These are phyloP conservation scores for Heliothis subflexa DNA, from an alignment of 1,140 invertebrate species.

Conservation along the genomic window DNA sequence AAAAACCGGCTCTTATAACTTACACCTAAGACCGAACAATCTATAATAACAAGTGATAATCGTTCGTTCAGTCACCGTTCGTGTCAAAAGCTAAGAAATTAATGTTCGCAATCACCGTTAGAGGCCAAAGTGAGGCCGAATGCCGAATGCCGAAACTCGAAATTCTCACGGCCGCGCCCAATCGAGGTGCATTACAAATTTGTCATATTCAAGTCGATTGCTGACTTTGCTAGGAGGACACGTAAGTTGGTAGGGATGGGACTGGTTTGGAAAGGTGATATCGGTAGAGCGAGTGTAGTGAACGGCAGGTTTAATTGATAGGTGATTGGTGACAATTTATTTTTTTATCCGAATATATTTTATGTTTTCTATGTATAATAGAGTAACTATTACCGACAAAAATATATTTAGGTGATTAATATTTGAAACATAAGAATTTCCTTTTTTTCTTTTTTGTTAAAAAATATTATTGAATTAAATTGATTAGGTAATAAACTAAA, in stretches of 20 bases:
- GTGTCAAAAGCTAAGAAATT: conserved; percentile 74
- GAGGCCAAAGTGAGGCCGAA: conserved; percentile 58
- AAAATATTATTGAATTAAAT: no score
- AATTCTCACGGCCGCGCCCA: conserved; percentile 75
- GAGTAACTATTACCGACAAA: no score
- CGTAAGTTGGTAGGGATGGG: not conserved
- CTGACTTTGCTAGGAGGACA: not conserved
- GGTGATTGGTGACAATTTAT: no score
- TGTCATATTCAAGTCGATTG: conserved; percentile 71
- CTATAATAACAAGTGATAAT: conserved; percentile 73
- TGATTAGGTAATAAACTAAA: no score
- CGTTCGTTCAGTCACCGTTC: conserved; percentile 62
- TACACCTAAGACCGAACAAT: conserved; percentile 60
- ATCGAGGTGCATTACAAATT: conserved; percentile 68
- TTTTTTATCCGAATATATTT: no score
- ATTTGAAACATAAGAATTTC: no score
- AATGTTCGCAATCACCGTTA: conserved; percentile 72
- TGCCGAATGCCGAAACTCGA: conserved; percentile 55
- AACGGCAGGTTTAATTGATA: no score
- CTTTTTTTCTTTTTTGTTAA: no score
- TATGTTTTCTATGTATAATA: no score
- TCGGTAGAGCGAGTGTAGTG: not conserved
- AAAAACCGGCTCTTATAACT: conserved; percentile 57
- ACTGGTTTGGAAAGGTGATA: not conserved
- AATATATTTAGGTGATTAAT: no score